Evolutionary conservation across 2,797 vertebrate species (phyloP).

Genomic region (Galaxias olidus): DNA sequence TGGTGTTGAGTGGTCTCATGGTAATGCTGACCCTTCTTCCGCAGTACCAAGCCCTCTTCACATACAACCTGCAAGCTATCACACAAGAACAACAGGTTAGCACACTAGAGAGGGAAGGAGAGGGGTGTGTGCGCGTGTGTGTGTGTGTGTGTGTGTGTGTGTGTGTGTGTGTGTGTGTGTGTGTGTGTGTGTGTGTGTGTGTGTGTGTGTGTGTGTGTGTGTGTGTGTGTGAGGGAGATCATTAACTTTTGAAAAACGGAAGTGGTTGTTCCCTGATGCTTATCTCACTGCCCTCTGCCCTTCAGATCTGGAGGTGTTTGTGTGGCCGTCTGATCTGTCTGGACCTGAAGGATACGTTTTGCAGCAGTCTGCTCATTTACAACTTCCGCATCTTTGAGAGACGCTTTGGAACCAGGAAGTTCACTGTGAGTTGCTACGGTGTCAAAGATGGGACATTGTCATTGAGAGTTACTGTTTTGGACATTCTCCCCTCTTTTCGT

Average conservation of each 20-base stretch:
- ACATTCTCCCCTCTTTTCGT: background rate
- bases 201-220: background rate
- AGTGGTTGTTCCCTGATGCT: conserved; percentile 19
- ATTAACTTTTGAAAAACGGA: too few species aligned
- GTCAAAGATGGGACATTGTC: background rate
- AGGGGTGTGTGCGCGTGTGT: background rate
- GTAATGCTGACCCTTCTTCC: conserved; percentile 87
- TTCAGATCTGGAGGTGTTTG: conserved; percentile 88
- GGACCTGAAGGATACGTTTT: conserved; percentile 94
- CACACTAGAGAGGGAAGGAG: too few species aligned
- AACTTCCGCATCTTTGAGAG: conserved; percentile 96
- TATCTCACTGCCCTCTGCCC: conserved; percentile 10
- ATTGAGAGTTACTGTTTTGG: background rate
- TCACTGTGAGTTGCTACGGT: conserved; percentile 82
- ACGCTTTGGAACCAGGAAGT: conserved; percentile 93
- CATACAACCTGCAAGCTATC: conserved; percentile 85
- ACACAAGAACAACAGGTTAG: conserved; percentile 85
- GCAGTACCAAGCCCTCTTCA: conserved; percentile 87
- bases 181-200: background rate
- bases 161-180: background rate
- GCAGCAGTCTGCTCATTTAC: conserved; percentile 94
- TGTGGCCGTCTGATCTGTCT: conserved; percentile 89
- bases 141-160: background rate
- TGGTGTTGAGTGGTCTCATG: conserved; percentile 86
- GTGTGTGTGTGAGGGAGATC: conserved; percentile 20